Base-by-base conservation (phyloP, 2,888 invertebrate species). In the Kryphioiulus occultus region DNA sequence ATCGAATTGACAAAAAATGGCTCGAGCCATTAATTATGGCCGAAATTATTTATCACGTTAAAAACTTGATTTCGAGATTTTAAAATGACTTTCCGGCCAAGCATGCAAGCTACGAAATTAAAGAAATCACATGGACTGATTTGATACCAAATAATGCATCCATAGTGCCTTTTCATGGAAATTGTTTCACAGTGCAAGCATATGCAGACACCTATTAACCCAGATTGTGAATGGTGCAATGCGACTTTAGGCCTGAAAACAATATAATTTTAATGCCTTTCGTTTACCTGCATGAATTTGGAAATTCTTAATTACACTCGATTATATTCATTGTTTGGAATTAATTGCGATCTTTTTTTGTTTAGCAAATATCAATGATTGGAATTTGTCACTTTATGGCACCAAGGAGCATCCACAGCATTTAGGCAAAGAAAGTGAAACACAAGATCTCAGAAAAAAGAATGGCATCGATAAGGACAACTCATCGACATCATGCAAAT, bases 381-480 rank as follows among this genome's bases (percentile, higher is more conserved):
- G 98, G 98, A 96, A 97, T 89, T 94, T 98, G 92, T 95, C 97
- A 91, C 94, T 98, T 92, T 97, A 98, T 92, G 98, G 98, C 90
- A 98, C 98, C 88, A 95, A 93, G 89, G 93, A 92, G 87, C 91
- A 93, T 89, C 93, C 93, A 86, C 92, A 92, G 53, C 91, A 91
- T 10, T 91, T 91, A 42, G 42, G 42, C 87, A 42, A 83, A 78
- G 39, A 10, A 78, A 59, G 85, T 26, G 42, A 7, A 39, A 15
- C 85, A 10, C 85, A 85, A 3, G 44, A 44, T 85, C 19, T 39
- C 22, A 85, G 22, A 39, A 39, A 44, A 39, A 39, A 44, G 85
- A 85, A 44, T 91, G 91, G 89, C 90, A 91, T 32, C 89, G 91
- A 68, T 78, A 78, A 78, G 78, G 78, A 30, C 78, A 91, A 91